A percentile compares a stretch with the other conserved stretches of the same genome.
These are phyloP conservation scores for Catocala fraxini DNA, from an alignment of 2,888 invertebrate genomes.

Conservation along the genomic window DNA sequence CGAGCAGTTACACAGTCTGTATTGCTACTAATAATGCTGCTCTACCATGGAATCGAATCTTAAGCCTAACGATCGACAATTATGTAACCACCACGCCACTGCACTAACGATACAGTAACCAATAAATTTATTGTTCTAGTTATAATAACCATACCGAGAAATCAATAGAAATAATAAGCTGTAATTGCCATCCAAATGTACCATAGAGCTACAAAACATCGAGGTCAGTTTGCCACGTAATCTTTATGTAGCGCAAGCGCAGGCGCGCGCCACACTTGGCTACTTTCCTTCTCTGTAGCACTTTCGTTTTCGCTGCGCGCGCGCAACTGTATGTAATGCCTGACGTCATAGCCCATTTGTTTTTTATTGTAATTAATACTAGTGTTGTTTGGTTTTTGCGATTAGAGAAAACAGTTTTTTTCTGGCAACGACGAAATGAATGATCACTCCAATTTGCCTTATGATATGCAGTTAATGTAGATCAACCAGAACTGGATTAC, in stretches of 20 bases:
- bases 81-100: no score
- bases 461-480: no score
- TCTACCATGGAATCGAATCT: no score
- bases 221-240: constrained; percentile 49
- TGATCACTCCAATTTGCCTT: not conserved
- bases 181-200: constrained; percentile 3
- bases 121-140: no score
- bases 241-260: constrained; percentile 44
- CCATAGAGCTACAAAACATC: constrained; percentile 26
- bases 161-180: no score
- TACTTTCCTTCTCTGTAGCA: constrained; percentile 65
- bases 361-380: constrained; percentile 20
- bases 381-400: constrained; percentile 9
- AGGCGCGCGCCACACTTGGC: constrained; percentile 47
- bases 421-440: not conserved
- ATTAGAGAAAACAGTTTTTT: not conserved
- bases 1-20: no score
- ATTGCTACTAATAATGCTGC: no score
- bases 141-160: no score
- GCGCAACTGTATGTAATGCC: constrained; percentile 37
- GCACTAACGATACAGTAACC: no score
- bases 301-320: constrained; percentile 65
- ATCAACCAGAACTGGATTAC: no score
- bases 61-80: no score
- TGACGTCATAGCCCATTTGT: constrained; percentile 42